Conservation (phyloP, 2,888 invertebrate species). For the Agonopterix alstromeriana region DNA sequence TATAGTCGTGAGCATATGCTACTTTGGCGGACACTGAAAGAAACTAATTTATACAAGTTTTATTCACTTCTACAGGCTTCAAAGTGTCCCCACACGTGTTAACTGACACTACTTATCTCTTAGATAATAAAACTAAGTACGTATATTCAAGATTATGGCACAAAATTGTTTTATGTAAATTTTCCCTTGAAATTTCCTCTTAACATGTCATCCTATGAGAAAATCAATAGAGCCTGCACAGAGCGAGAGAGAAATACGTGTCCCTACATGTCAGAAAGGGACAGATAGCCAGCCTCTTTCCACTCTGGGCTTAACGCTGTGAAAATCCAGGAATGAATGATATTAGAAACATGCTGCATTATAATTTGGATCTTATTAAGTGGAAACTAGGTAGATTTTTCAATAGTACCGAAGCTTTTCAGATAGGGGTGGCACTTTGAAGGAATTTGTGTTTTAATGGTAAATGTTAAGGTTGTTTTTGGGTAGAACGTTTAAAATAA, state of each 20-base stretch:
- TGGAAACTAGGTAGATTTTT: background rate
- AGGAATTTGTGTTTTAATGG: background rate
- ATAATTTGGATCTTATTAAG: background rate
- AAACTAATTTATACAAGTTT: too few relatives aligned
- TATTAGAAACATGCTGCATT: background rate
- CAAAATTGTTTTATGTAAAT: slow-evolving; percentile 50
- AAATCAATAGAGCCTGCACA: slow-evolving; percentile 50
- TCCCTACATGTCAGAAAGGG: slow-evolving; percentile 13
- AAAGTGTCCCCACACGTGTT: too few relatives aligned
- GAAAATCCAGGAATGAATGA: slow-evolving; percentile 26
- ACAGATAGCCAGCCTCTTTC: slow-evolving; percentile 25
- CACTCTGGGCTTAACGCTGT: slow-evolving; percentile 23
- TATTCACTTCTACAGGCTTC: too few relatives aligned
- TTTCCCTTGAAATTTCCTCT: slow-evolving; percentile 35
- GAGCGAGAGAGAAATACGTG: slow-evolving; percentile 20
- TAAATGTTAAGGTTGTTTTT: background rate
- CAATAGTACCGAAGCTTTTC: background rate
- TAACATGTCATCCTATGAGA: slow-evolving; percentile 34
- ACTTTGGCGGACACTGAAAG: too few relatives aligned
- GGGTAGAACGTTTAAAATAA: background rate
- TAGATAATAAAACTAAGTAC: too few relatives aligned
- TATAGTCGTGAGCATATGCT: too few relatives aligned
- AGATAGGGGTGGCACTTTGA: background rate
- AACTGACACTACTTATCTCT: too few relatives aligned
- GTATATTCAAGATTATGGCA: slow-evolving; percentile 8